Base-by-base conservation (phyloP, 1,140 invertebrate genomes). In the Drosophila lacteicornis region DNA sequence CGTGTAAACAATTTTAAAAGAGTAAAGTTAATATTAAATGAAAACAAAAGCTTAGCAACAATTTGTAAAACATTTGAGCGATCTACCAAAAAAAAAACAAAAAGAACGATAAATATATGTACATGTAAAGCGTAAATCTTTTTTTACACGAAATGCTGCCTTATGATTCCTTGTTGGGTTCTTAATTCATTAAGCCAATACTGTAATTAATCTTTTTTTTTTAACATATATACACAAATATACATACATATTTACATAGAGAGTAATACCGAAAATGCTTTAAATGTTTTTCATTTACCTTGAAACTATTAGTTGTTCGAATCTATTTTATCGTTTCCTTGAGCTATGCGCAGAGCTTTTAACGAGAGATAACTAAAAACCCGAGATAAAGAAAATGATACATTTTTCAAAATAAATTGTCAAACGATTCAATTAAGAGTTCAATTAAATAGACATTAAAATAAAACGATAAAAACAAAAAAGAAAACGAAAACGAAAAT, bases 81-180 rank as follows among this genome's bases (percentile, higher is more conserved):
- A 87, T 88, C 73, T 88, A 87, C 77, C 67, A 86, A 82, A 71
- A 79, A 73, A 73, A 43, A 12, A 59, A 56, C 25, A 40, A 33
- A 45, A 40, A 59, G 46, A 70, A 62, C 49, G 57, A 74, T 60
- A 47, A 56, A 42, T 42, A 42, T n/a, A 8, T 46, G 17, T 58
- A 53, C 27, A 67, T 68, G 56, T 56, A 50, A 76, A 78, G 51
- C 51, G 50, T 66, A 50, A 62, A 73, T 56, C 17, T 55, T 60
- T 79, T 70, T 68, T 60, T 76, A 79, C 60, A 77, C 63, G 56
- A 91, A 91, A 80, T 83, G 90, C 90, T 91, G 88, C 88, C 88
- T 91, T 91, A 91, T 91, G 76, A 91, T 91, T 91, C 88, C 88
- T 90, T 80, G 79, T 91, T 83, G 90, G 82, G 80, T 87, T 81